These are phyloP conservation scores for Escarpia spicata DNA, from an alignment of 2,888 invertebrate genomes.

Conservation along the genomic window DNA sequence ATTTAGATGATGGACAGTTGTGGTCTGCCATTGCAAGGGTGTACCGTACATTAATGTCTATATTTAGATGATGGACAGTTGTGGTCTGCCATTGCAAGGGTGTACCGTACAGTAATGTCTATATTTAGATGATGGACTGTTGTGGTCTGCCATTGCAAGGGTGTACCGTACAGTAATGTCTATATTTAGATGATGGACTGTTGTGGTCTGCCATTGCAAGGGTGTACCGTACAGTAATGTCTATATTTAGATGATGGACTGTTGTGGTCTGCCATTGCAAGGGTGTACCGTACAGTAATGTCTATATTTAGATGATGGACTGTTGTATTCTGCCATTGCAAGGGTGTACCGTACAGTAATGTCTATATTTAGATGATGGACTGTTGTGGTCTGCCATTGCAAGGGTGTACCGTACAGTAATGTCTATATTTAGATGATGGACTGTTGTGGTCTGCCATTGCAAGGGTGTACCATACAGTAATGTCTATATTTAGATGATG, in stretches of 20 bases:
- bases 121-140: neutral
- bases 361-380: neutral
- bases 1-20: neutral
- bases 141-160: neutral
- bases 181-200: neutral
- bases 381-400: neutral
- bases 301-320: neutral
- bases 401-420: neutral
- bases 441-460: neutral
- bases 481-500: neutral
- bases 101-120: neutral
- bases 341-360: neutral
- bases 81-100: neutral
- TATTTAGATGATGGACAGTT: neutral
- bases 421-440: neutral
- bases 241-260: neutral
- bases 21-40: neutral
- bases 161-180: neutral
- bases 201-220: neutral
- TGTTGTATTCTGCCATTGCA: neutral
- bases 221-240: neutral
- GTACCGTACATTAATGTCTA: neutral
- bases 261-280: neutral
- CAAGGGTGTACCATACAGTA: neutral
- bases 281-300: neutral